Evolutionary conservation across 2,113 vertebrate species (phyloP).

Genomic region (Hystrix brachyura): DNA sequence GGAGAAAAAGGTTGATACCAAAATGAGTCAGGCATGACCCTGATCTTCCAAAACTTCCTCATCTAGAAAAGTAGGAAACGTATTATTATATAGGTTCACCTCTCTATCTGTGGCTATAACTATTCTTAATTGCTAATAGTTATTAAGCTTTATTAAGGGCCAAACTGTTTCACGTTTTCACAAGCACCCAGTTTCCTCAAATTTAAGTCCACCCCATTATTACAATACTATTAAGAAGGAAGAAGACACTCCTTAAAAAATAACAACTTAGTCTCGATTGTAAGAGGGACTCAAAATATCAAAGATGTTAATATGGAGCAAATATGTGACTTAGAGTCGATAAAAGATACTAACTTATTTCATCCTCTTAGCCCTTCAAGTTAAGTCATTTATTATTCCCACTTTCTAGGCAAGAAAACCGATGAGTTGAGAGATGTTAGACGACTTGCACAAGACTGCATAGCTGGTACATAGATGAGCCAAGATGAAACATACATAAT

Average conservation of each 20-base stretch:
- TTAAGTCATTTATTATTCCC: neutral
- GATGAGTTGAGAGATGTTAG: neutral
- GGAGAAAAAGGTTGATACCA: neutral
- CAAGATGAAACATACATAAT: neutral
- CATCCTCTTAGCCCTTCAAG: neutral
- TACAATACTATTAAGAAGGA: neutral
- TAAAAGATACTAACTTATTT: neutral
- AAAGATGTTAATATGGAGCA: slow-evolving; percentile 22
- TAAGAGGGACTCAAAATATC: neutral
- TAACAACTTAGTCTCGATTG: neutral
- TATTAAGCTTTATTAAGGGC: neutral
- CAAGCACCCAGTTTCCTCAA: slow-evolving; percentile 2
- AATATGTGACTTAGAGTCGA: neutral
- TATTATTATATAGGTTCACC: neutral
- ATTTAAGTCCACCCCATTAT: neutral
- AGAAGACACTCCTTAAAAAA: neutral
- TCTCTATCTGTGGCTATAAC: neutral
- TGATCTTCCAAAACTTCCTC: neutral
- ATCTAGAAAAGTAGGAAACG: slow-evolving; percentile 9
- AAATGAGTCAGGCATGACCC: neutral
- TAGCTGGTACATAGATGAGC: neutral
- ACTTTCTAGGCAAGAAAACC: neutral
- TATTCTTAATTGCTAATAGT: neutral
- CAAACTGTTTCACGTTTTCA: neutral
- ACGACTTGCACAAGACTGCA: neutral